These are phyloP conservation scores for Irena cyanogastra DNA, from an alignment of 2,113 vertebrate genomes.

Conservation along the genomic window DNA sequence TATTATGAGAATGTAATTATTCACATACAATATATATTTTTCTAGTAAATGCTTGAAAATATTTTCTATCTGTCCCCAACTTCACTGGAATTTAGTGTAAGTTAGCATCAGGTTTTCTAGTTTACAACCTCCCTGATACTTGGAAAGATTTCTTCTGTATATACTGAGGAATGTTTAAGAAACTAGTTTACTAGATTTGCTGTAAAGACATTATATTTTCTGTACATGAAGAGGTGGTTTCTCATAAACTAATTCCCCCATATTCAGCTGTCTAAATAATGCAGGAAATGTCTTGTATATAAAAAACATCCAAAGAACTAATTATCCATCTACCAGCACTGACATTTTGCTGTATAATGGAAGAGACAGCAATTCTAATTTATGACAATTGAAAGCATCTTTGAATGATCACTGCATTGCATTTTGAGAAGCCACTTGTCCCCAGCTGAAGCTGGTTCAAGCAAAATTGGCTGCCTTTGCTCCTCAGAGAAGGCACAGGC, in stretches of 20 bases:
- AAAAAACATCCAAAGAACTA: neutral
- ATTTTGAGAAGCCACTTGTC: neutral
- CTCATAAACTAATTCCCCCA: neutral
- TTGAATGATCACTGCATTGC: rapidly evolving
- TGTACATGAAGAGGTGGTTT: neutral
- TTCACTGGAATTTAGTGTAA: neutral
- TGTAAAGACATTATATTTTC: neutral
- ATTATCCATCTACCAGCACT: rapidly evolving
- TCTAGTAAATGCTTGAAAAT: neutral
- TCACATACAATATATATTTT: neutral
- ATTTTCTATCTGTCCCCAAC: neutral
- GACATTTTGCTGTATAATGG: rapidly evolving
- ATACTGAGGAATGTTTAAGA: neutral
- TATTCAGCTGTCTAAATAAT: neutral
- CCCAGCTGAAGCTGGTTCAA: neutral
- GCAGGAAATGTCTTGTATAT: neutral
- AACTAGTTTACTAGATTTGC: neutral
- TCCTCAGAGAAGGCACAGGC: too few relatives aligned
- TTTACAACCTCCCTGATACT: neutral
- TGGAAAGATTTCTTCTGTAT: neutral
- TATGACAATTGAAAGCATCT: neutral
- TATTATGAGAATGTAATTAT: neutral
- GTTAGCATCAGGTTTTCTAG: neutral
- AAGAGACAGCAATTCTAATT: neutral
- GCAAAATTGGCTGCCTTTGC: neutral